These are phyloP conservation scores for Leucophora obtusa DNA, from an alignment of 2,888 invertebrate genomes.

Conservation along the genomic window DNA sequence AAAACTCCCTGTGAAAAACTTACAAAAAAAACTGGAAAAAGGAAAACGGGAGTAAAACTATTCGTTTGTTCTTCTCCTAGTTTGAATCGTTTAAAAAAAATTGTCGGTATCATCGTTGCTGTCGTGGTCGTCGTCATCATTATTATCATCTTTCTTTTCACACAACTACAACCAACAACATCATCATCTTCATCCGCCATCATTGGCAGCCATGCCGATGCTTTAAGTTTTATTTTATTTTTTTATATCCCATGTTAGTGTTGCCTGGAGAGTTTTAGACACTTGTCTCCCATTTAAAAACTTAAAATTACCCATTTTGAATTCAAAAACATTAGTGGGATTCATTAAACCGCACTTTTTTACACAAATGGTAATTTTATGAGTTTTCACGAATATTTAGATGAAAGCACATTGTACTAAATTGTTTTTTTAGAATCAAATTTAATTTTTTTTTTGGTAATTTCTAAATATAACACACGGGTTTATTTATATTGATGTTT, in stretches of 20 bases:
- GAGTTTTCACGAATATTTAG: too few relatives aligned
- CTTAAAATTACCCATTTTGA: neutral
- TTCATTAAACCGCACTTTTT: too few relatives aligned
- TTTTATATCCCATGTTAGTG: constrained; percentile 23
- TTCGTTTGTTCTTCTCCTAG: constrained; percentile 44
- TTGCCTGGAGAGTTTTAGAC: constrained; percentile 19
- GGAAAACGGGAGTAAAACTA: constrained; percentile 35
- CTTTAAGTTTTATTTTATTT: constrained; percentile 12
- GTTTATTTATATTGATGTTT: too few relatives aligned
- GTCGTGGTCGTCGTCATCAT: constrained; percentile 33
- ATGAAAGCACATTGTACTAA: too few relatives aligned
- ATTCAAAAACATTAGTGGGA: too few relatives aligned
- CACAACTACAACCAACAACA: constrained; percentile 45
- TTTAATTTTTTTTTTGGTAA: too few relatives aligned
- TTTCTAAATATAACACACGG: too few relatives aligned
- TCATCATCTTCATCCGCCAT: constrained; percentile 51
- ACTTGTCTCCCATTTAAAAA: neutral
- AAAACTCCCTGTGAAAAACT: constrained; percentile 19
- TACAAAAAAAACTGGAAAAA: constrained; percentile 1
- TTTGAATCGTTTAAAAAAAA: constrained; percentile 36
- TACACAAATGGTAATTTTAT: too few relatives aligned
- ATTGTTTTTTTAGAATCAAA: too few relatives aligned
- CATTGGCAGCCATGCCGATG: constrained; percentile 42
- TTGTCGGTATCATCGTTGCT: constrained; percentile 5
- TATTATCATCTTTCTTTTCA: constrained; percentile 43